Percentiles rank a stretch among this genome's conserved stretches.
These are phyloP conservation scores for Trichonephila clavipes DNA, from an alignment of 1,140 invertebrate genomes.

Conservation along the genomic window DNA sequence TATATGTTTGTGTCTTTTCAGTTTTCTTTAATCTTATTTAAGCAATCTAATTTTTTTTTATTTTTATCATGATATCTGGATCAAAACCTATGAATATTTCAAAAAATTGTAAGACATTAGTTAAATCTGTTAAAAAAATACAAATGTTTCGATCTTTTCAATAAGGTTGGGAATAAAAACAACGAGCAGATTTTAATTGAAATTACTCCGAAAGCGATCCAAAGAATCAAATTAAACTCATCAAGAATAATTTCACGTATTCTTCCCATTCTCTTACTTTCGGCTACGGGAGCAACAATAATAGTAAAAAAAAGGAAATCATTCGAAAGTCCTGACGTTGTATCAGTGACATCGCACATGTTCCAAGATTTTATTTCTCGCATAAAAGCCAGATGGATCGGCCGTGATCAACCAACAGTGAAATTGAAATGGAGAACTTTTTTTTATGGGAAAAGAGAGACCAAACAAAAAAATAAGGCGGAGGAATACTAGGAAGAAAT, in stretches of 20 bases:
- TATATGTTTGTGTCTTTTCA: too few relatives aligned
- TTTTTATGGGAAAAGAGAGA: neutral
- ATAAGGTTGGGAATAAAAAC: too few relatives aligned
- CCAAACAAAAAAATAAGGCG: constrained; percentile 10
- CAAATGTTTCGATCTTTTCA: too few relatives aligned
- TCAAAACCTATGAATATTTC: too few relatives aligned
- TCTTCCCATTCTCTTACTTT: neutral
- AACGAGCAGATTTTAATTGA: too few relatives aligned
- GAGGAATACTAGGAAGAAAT: constrained; percentile 13
- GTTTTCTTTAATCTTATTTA: too few relatives aligned
- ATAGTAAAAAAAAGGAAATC: neutral
- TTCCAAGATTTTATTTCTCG: constrained; percentile 34
- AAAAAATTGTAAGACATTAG: too few relatives aligned
- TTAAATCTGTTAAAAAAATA: too few relatives aligned
- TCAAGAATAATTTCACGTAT: neutral
- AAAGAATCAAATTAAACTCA: too few relatives aligned
- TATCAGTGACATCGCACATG: constrained; percentile 30
- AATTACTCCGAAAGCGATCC: too few relatives aligned
- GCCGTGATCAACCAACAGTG: constrained; percentile 26
- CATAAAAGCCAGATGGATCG: constrained; percentile 26
- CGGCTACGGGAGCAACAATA: neutral
- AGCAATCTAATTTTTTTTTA: too few relatives aligned
- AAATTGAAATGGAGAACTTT: constrained; percentile 58
- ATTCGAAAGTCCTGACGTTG: neutral
- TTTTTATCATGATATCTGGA: too few relatives aligned